Conservation (phyloP, 2,113 vertebrate species). For the Psilopsiagon aurifrons region DNA sequence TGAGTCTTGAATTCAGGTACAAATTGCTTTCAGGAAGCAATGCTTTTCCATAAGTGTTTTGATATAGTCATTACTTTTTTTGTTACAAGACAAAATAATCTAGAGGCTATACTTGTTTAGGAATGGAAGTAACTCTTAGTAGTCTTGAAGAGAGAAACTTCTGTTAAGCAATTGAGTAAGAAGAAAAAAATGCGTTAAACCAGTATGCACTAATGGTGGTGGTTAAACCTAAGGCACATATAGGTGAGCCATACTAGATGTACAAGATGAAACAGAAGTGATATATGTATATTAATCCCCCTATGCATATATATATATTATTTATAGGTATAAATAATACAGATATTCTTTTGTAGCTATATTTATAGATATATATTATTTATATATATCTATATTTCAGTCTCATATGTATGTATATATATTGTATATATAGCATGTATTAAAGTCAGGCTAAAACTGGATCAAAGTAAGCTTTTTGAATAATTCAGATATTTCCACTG, state of each 20-base stretch:
- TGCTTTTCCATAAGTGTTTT: not conserved
- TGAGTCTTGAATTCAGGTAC: not conserved
- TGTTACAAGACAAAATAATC: not conserved
- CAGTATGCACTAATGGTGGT: not conserved
- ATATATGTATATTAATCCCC: not conserved
- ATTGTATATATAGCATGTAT: not conserved
- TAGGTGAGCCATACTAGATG: not conserved
- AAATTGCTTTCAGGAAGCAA: not conserved
- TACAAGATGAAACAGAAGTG: not conserved
- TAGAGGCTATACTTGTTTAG: not conserved
- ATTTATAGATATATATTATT: too few species aligned
- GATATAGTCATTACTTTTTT: accelerated
- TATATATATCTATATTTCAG: too few species aligned
- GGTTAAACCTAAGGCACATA: not conserved
- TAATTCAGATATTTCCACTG: not conserved
- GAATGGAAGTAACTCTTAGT: not conserved
- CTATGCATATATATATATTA: too few species aligned
- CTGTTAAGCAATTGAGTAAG: not conserved
- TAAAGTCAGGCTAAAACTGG: not conserved
- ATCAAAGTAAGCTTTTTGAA: not conserved
- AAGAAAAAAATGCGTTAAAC: not conserved
- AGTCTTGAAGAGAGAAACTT: not conserved
- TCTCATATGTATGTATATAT: not conserved
- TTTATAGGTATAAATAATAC: too few species aligned
- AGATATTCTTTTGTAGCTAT: too few species aligned